Percentiles rank a stretch among this genome's conserved stretches.
Evolutionary conservation across 1,140 invertebrate species (phyloP).

Genomic region (Drosophila pseudoobscura): DNA sequence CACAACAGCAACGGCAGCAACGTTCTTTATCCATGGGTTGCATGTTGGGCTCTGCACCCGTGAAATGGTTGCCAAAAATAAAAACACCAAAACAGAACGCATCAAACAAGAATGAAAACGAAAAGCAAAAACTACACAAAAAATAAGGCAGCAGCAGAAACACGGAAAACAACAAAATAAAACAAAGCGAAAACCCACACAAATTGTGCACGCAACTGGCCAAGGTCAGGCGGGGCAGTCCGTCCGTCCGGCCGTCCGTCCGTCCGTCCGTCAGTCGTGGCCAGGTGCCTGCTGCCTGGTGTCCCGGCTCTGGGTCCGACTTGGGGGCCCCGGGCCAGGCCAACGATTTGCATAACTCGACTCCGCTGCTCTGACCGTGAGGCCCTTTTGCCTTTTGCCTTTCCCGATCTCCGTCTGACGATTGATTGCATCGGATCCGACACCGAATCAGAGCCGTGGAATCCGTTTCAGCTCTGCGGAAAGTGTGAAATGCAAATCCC

Average conservation of each 20-base stretch:
- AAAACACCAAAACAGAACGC: constrained; percentile 42
- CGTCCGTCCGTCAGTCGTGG: constrained; percentile 14
- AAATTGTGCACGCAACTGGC: constrained; percentile 53
- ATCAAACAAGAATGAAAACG: constrained; percentile 64
- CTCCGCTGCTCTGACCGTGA: constrained; percentile 24
- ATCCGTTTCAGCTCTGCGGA: constrained; percentile 2
- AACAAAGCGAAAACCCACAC: constrained; percentile 41
- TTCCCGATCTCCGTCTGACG: constrained; percentile 5
- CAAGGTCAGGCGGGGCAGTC: constrained; percentile 40
- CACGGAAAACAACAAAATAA: background rate
- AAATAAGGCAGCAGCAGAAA: background rate
- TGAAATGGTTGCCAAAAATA: constrained; percentile 64
- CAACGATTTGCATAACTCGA: constrained; percentile 45
- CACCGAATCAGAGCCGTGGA: background rate
- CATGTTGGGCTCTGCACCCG: constrained; percentile 50
- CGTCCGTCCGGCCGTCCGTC: background rate
- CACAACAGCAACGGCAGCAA: background rate
- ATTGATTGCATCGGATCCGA: constrained; percentile 30
- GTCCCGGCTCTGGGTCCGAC: no score
- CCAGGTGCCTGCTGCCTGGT: background rate
- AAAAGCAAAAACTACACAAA: constrained; percentile 8
- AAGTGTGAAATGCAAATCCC: background rate
- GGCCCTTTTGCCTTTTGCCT: background rate
- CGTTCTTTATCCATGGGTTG: constrained; percentile 33
- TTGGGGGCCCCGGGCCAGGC: background rate